Evolutionary conservation across 2,113 vertebrate genomes (phyloP).

Genomic region (Cyanocitta stelleri): DNA sequence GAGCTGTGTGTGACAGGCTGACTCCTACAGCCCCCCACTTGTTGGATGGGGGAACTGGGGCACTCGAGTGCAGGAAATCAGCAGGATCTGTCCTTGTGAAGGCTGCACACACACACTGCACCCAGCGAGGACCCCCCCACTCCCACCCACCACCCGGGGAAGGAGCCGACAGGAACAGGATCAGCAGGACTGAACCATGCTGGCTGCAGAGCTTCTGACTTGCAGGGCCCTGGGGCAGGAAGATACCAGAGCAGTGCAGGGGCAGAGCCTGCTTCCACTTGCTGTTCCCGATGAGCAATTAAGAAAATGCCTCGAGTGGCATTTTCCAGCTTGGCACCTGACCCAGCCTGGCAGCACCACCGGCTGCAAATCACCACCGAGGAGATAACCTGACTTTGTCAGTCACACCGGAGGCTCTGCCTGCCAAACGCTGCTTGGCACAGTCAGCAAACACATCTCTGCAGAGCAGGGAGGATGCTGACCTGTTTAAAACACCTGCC

Average conservation of each 20-base stretch:
- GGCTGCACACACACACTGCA: not conserved
- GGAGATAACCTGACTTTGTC: constrained; percentile 14
- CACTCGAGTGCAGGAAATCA: not conserved
- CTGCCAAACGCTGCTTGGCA: not conserved
- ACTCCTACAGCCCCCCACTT: not conserved
- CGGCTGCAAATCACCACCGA: not conserved
- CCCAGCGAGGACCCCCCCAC: not conserved
- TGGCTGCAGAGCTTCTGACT: not conserved
- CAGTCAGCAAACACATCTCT: not conserved
- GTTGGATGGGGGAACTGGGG: not conserved
- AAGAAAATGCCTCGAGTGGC: constrained; percentile 18
- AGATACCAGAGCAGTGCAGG: not conserved
- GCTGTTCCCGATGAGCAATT: not conserved
- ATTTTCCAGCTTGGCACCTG: constrained; percentile 14
- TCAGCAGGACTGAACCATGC: not conserved
- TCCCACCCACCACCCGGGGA: not conserved
- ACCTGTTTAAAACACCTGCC: not conserved
- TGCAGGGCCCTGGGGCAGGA: not conserved
- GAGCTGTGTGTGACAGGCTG: not conserved
- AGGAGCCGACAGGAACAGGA: not conserved
- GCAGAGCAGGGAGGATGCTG: not conserved
- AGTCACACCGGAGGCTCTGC: not conserved
- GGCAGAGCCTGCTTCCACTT: not conserved
- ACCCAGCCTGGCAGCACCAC: not conserved
- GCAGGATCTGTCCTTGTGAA: not conserved